Evolutionary conservation across 2,888 invertebrate species (phyloP), one percentile per base, ranked within the genome.

Genomic region (Morpho helenor): DNA sequence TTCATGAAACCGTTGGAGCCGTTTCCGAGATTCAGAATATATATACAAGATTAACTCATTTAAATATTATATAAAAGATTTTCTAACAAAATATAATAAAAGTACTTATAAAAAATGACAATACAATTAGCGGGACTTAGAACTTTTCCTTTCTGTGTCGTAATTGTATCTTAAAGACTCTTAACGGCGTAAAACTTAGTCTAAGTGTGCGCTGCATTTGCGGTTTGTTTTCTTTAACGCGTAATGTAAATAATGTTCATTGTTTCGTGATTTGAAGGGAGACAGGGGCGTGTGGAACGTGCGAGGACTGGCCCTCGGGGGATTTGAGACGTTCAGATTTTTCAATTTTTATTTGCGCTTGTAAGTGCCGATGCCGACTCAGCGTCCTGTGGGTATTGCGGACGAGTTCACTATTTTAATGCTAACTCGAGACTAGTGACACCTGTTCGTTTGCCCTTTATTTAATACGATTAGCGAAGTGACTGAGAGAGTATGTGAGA

Each of bases 281-380:
- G 75, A 74, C 71, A 69, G 60, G 71, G 60, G 53, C 66, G 81
- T 78, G 77, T 68, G 71, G 73, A 75, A 87, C 88, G 88, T 89
- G 89, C 79, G 77, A 73, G 68, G 65, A 61, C 66, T 67, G 64
- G 56, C 73, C 76, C 82, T 73, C 74, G 8, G 70, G 85, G 87
- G 89, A 88, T 88, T 88, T 87, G 77, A 66, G 76, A 63, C 70
- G 75, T 71, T 72, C 74, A 75, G 81, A 83, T 84, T 87, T 88
- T 87, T 82, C 82, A 84, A 87, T 87, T 87, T 87, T 85, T 88
- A 87, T 89, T 88, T 87, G 84, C 83, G 71, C 73, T 72, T 79
- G 82, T 86, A 87, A 88, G 86, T 86, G 84, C 77, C 76, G 74
- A 74, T 72, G 70, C 70, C 74, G 74, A 75, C 75, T 74, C 64